Evolutionary conservation across 2,888 invertebrate genomes (phyloP).

Genomic region (Callosobruchus maculatus): DNA sequence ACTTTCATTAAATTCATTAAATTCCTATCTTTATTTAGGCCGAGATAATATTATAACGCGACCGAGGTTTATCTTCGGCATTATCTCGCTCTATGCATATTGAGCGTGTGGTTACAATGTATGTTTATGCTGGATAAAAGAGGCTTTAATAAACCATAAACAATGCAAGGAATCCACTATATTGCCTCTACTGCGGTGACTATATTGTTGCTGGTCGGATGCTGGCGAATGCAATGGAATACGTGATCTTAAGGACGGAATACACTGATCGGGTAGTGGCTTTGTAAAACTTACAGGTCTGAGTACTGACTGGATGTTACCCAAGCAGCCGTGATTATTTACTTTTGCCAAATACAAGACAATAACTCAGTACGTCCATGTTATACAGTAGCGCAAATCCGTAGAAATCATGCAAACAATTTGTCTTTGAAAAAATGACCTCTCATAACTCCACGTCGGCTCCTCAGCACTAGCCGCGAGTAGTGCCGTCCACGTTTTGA

Average conservation of each 20-base stretch:
- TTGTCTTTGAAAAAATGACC: no score
- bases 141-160: background rate
- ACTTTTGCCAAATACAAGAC: no score
- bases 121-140: background rate
- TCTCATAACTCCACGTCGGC: no score
- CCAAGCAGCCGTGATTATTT: no score
- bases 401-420: no score
- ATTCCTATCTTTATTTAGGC: conserved; percentile 1
- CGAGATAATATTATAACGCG: conserved; percentile 1
- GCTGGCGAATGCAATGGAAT: background rate
- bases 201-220: background rate
- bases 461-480: no score
- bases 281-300: background rate
- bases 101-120: background rate
- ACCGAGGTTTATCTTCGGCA: background rate
- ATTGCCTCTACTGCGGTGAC: background rate
- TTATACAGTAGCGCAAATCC: no score
- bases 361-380: no score
- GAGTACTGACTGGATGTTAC: no score
- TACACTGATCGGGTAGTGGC: background rate
- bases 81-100: background rate
- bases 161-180: background rate
- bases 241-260: background rate
- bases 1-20: conserved; percentile 2
- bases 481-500: no score